Evolutionary conservation across 2,888 invertebrate genomes (phyloP).

Genomic region (Drosophila nigricruria): DNA sequence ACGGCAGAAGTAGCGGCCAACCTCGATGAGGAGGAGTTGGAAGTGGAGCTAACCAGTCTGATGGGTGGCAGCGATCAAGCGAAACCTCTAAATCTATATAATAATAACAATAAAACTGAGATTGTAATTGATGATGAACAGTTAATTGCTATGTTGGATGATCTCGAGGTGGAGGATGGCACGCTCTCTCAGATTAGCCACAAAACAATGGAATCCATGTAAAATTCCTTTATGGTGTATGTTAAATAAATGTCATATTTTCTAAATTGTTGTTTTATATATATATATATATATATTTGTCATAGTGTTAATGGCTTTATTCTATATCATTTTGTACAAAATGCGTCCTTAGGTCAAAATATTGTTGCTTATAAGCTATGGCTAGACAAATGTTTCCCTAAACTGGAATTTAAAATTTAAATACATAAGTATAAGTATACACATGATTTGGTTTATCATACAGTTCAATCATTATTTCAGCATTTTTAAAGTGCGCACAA

Average conservation of each 20-base stretch:
- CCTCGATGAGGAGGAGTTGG: slow-evolving; percentile 86
- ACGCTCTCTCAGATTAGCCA: slow-evolving; percentile 48
- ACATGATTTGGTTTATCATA: slow-evolving; percentile 56
- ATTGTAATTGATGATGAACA: slow-evolving; percentile 77
- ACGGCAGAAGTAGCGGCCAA: slow-evolving; percentile 12
- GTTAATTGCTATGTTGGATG: slow-evolving; percentile 78
- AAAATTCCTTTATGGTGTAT: slow-evolving; percentile 18
- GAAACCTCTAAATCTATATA: slow-evolving; percentile 5
- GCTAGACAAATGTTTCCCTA: slow-evolving; percentile 84
- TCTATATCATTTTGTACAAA: slow-evolving; percentile 76
- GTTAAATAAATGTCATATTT: slow-evolving; percentile 29
- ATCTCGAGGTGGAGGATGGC: slow-evolving; percentile 75
- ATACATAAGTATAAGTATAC: slow-evolving; percentile 68
- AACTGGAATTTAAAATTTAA: slow-evolving; percentile 75
- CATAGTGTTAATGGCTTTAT: slow-evolving; percentile 59
- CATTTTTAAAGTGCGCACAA: slow-evolving; percentile 48
- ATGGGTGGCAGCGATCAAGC: slow-evolving; percentile 81
- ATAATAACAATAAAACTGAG: slow-evolving; percentile 55
- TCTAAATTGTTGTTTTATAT: slow-evolving; percentile 20
- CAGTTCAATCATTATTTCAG: slow-evolving; percentile 48
- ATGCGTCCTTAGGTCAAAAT: slow-evolving; percentile 68
- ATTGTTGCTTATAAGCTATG: slow-evolving; percentile 77
- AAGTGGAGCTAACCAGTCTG: slow-evolving; percentile 88
- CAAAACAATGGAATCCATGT: slow-evolving; percentile 27
- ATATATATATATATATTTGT: slow-evolving; percentile 31